Conservation (phyloP, 2,113 vertebrate genomes). For the Brienomyrus brachyistius region DNA sequence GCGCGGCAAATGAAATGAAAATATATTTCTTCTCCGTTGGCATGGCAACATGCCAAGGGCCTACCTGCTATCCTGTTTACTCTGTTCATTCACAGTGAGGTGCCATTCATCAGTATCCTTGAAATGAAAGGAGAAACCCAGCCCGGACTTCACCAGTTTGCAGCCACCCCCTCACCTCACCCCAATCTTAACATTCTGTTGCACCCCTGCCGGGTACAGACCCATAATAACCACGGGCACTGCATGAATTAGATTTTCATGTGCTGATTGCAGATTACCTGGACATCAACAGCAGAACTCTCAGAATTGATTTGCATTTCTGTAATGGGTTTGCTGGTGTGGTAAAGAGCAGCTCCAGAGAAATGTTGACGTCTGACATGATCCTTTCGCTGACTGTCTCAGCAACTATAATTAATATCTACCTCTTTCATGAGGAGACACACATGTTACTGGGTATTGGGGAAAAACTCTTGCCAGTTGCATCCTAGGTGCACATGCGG, state of each 20-base stretch:
- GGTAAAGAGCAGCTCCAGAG: background rate
- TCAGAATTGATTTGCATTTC: background rate
- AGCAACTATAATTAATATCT: background rate
- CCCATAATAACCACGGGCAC: background rate
- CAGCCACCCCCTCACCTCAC: background rate
- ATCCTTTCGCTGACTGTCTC: background rate
- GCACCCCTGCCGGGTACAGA: background rate
- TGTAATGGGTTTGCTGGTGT: background rate
- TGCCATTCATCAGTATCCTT: background rate
- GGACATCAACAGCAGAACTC: background rate
- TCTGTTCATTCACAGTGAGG: background rate
- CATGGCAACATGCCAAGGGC: slow-evolving; percentile 53
- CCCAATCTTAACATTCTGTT: background rate
- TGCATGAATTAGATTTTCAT: background rate
- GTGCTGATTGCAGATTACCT: background rate
- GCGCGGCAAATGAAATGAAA: slow-evolving; percentile 40
- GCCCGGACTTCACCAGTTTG: background rate
- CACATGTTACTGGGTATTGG: background rate
- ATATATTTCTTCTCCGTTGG: slow-evolving; percentile 47
- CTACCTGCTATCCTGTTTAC: slow-evolving; percentile 43
- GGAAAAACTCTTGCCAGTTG: background rate
- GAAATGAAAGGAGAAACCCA: slow-evolving; percentile 3
- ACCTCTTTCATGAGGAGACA: background rate
- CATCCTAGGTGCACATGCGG: background rate
- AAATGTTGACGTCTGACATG: background rate